Evolutionary conservation across 1,140 invertebrate species (phyloP), one percentile per base, ranked within the genome.

Genomic region (Cardiocondyla obscurior): DNA sequence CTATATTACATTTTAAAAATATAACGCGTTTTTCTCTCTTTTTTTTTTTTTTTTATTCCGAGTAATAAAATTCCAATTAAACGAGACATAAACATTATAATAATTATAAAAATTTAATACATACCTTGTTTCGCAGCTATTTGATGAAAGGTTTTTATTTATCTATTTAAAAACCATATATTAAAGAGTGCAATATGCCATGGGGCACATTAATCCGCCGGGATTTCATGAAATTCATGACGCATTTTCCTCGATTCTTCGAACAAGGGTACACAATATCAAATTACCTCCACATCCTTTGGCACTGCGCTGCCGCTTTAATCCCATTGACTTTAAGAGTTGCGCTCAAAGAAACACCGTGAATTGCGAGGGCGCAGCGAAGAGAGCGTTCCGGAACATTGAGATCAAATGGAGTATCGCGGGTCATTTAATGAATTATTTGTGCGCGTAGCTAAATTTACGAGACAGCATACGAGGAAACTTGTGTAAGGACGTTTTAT

Each of bases 231-330:
- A 83, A 65, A 70, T 44, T 46, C 60, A 83, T 39, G 57, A 73
- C 28, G 36, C 36, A 73, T 84, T 57, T 77, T 76, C 10, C 10
- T 22, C 44, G 53, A 60, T 6, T 5, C 28, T 46, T 51, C 25
- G 58, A 28, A 30, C 51, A 39, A 81, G 69, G 82, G 79, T 74
- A 84, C 62, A 65, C 55, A 73, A 86, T 86, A 84, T 86, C 74
- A 65, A 88, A 88, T 88, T 85, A 88, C 49, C 46, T 44, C 36
- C 81, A 46, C 44, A 72, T 85, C 81, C 86, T 85, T 88, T 88
- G 79, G 87, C 79, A 51, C 49, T 79, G 8, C 76, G 62, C 67
- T 62, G 69, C 57, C 70, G 79, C 74, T 85, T 88, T 85, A 87
- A 89, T 87, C 82, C 81, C 64, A 85, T 87, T 87, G 83, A 85